Evolutionary conservation across 2,888 invertebrate genomes (phyloP), one percentile per base, ranked within the genome.

Genomic region (Pherbina coryleti): DNA sequence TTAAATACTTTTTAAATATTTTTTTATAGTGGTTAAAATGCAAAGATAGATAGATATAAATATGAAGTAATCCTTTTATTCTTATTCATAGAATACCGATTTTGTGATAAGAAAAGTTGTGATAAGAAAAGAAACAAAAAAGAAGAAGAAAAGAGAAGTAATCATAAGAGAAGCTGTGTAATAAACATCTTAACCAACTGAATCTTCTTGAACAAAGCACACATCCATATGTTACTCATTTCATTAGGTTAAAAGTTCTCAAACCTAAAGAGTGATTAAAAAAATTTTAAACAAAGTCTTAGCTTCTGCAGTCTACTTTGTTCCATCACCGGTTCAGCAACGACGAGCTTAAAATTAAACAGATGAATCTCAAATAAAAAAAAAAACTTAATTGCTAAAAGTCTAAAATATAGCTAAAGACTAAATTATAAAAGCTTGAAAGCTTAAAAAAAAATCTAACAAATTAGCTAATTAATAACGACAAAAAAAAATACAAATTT

Each of bases 231-330:
- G 7, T 7, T 5, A 37, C 37, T 1, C 44, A n/a, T 67, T 75
- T 60, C 37, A 75, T 44, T 75, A 17, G 69, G 75, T 75, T 17
- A n/a, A 25, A n/a, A 60, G 69, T 31, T 55, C 49, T 55, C 25
- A 34, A 55, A 67, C 31, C 37, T 22, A 5, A 14, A 44, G 34
- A 57, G 25, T 57, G 75, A 75, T 75, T 75, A 75, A 75, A 75
- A n/a, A 75, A 71, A 64, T 60, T 75, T 69, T 69, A 75, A 72
- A 57, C 44, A 22, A 19, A 67, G 69, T 51, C 34, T 75, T 67
- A 14, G 34, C n/a, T 37, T 44, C 14, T 73, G 72, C 31, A 67
- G 44, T 75, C 17, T 53, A 19, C 53, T 69, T 17, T 34, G 67
- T 22, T 67, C 69, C 75, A 55, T 69, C 60, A 34, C 53, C 49